Evolutionary conservation across 2,797 vertebrate species (phyloP).

Genomic region (Hypotaenidia philippensis): DNA sequence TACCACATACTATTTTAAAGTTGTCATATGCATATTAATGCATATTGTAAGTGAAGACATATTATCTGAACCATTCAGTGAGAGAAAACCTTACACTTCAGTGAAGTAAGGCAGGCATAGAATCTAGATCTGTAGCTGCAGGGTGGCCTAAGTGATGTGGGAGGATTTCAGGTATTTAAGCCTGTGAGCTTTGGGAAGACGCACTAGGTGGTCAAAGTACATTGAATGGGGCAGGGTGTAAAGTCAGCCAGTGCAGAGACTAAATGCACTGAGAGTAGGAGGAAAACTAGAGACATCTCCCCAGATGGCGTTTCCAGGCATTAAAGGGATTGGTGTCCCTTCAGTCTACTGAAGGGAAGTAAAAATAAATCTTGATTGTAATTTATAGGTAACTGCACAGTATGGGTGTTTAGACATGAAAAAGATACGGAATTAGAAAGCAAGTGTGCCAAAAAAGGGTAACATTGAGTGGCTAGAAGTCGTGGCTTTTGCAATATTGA

Average conservation of each 20-base stretch:
- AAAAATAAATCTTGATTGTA: background rate
- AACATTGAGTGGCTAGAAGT: background rate
- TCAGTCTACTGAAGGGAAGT: background rate
- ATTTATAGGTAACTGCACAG: background rate
- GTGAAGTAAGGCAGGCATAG: fast-evolving
- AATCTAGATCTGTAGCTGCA: background rate
- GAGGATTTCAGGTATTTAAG: background rate
- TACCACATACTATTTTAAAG: fast-evolving
- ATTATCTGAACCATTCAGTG: background rate
- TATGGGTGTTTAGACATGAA: background rate
- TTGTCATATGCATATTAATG: fast-evolving
- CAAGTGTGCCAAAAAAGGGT: background rate
- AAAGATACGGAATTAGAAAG: background rate
- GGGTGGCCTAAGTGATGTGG: fast-evolving
- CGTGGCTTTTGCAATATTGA: background rate
- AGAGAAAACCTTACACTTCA: background rate
- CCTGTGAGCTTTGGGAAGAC: background rate
- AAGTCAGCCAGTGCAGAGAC: background rate
- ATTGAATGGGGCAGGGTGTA: background rate
- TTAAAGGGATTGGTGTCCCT: background rate
- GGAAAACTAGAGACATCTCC: background rate
- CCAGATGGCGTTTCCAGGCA: background rate
- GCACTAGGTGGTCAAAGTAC: background rate
- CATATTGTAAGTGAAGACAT: background rate
- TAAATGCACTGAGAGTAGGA: background rate